phyloP scores from a whole-genome alignment of 2,797 vertebrate genomes.

The Falco biarmicus region DNA sequence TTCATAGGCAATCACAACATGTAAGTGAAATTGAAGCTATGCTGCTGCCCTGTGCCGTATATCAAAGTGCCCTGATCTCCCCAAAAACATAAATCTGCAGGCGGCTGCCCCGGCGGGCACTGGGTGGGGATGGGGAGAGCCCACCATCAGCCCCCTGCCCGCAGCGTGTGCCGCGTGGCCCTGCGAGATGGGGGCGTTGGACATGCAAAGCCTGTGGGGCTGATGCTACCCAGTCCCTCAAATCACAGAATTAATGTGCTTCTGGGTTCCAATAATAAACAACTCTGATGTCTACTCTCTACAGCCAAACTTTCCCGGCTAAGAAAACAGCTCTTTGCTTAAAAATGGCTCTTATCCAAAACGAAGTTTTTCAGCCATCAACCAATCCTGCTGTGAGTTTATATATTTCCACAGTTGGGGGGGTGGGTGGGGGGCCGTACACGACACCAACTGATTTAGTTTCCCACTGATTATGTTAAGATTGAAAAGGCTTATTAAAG shows the following conservation, averaged over 20 bases:
- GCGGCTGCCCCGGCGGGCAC: constrained; percentile 17
- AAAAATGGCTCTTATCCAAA: constrained; percentile 52
- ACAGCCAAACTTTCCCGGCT: constrained; percentile 38
- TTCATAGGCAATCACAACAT: constrained; percentile 73
- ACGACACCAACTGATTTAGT: not conserved
- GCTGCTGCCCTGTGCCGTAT: constrained; percentile 57
- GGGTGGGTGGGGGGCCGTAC: not conserved
- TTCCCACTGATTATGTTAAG: constrained; percentile 31
- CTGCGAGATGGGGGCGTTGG: constrained; percentile 21
- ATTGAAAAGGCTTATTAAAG: constrained; percentile 18
- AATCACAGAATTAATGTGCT: constrained; percentile 71
- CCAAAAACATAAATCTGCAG: constrained; percentile 48
- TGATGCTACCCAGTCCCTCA: constrained; percentile 73
- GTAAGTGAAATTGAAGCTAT: constrained; percentile 69
- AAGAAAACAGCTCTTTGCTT: constrained; percentile 46
- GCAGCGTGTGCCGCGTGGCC: constrained; percentile 29
- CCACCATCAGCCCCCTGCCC: constrained; percentile 41
- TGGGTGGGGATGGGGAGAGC: constrained; percentile 39
- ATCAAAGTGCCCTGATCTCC: constrained; percentile 32
- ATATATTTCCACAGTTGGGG: not conserved
- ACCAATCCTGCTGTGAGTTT: constrained; percentile 24
- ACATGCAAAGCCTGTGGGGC: not conserved
- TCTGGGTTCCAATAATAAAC: constrained; percentile 76
- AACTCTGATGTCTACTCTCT: constrained; percentile 47
- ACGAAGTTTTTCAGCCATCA: constrained; percentile 3